phyloP scores from a whole-genome alignment of 1,140 invertebrate species.

The Anastrepha ludens region DNA sequence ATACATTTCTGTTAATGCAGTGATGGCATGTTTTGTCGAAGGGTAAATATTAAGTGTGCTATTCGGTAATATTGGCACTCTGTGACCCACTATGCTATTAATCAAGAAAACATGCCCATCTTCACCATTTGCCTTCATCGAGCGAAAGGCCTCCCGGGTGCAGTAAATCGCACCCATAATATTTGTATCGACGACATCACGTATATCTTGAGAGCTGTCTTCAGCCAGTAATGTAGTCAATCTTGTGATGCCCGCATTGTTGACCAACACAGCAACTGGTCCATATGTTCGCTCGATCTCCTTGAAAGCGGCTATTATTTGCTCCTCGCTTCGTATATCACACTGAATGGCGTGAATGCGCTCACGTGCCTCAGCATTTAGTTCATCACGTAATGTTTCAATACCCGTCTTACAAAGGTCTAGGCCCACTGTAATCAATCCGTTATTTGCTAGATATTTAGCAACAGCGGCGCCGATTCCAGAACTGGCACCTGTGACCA shows the following conservation, averaged over 20 bases:
- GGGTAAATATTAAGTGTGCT: constrained; percentile 73
- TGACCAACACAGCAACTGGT: constrained; percentile 81
- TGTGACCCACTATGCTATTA: constrained; percentile 74
- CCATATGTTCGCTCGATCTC: constrained; percentile 76
- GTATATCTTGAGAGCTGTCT: constrained; percentile 55
- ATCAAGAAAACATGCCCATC: constrained; percentile 76
- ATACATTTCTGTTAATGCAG: constrained; percentile 79
- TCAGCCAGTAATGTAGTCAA: constrained; percentile 80
- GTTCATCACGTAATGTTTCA: constrained; percentile 64
- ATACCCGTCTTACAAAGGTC: constrained; percentile 79
- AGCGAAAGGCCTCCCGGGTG: constrained; percentile 76
- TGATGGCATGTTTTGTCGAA: constrained; percentile 82
- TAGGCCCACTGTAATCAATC: constrained; percentile 81
- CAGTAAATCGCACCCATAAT: constrained; percentile 76
- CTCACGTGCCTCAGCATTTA: constrained; percentile 56
- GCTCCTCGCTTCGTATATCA: constrained; percentile 79
- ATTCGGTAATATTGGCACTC: constrained; percentile 59
- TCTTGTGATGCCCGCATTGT: constrained; percentile 81
- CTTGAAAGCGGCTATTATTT: constrained; percentile 79
- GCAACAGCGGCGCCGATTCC: constrained; percentile 80
- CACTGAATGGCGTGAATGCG: constrained; percentile 75
- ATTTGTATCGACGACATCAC: constrained; percentile 72
- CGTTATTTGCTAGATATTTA: constrained; percentile 76
- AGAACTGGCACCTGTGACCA: constrained; percentile 82
- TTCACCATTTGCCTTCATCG: constrained; percentile 77